phyloP scores from a whole-genome alignment of 2,113 vertebrate genomes.

The Cyanoderma ruficeps region DNA sequence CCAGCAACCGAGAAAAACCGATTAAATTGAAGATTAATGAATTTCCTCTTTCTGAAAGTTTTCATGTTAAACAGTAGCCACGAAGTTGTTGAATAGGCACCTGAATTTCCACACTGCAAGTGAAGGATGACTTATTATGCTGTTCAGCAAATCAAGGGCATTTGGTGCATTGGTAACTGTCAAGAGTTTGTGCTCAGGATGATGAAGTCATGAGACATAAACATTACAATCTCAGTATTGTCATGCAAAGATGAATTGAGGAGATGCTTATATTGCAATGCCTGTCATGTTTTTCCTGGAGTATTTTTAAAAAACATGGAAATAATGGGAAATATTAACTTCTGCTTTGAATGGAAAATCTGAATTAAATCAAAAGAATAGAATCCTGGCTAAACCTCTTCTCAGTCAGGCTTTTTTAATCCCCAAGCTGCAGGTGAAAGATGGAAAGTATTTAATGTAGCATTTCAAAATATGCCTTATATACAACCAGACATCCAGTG shows the following conservation, averaged over 20 bases:
- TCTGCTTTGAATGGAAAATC: not conserved
- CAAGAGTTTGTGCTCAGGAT: not conserved
- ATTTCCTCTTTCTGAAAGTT: constrained; percentile 25
- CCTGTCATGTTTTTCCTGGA: not conserved
- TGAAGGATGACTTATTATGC: constrained; percentile 19
- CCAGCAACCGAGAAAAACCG: not conserved
- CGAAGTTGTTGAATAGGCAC: not conserved
- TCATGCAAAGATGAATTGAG: not conserved
- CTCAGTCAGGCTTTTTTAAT: not conserved
- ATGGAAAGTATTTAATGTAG: not conserved
- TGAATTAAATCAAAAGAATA: not conserved
- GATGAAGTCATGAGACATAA: constrained; percentile 6
- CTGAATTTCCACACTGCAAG: constrained; percentile 15
- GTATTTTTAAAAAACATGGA: not conserved
- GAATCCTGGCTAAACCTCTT: not conserved
- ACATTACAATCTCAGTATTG: not conserved
- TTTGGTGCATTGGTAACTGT: not conserved
- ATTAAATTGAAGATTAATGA: not conserved
- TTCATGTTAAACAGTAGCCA: not conserved
- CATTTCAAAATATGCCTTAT: not conserved
- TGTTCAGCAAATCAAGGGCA: constrained; percentile 15
- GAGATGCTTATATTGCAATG: not conserved
- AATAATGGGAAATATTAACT: not conserved
- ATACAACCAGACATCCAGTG: not conserved
- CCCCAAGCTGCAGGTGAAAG: not conserved